A percentile compares a stretch with the other conserved stretches of the same genome.
phyloP scores from a whole-genome alignment of 1,140 invertebrate genomes.

The Hycleus phaleratus region DNA sequence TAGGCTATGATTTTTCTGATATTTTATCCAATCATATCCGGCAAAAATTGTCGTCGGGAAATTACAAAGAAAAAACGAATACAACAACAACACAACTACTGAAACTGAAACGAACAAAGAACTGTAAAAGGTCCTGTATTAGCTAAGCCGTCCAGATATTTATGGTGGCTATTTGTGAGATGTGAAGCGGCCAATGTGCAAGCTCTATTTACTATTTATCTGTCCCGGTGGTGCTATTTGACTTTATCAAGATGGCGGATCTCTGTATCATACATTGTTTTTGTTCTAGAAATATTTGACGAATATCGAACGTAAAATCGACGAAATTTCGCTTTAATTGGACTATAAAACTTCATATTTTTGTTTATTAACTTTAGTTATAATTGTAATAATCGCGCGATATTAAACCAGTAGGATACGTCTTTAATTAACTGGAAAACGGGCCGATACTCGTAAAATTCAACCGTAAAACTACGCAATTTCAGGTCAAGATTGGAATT shows the following conservation, averaged over 20 bases:
- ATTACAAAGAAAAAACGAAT: constrained; percentile 1
- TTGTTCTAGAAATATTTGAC: no score
- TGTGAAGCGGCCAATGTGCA: constrained; percentile 31
- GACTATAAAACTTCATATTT: no score
- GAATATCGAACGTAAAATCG: no score
- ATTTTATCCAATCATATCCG: no score
- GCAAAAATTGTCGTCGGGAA: background rate
- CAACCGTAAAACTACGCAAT: no score
- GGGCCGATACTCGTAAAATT: no score
- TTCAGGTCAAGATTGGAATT: no score
- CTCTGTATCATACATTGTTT: background rate
- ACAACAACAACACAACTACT: constrained; percentile 4
- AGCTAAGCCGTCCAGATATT: constrained; percentile 30
- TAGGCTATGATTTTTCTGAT: background rate
- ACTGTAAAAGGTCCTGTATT: constrained; percentile 16
- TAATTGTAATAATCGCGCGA: no score
- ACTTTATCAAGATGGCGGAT: constrained; percentile 37
- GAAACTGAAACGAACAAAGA: constrained; percentile 7
- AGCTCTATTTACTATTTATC: constrained; percentile 39
- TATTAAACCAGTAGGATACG: no score
- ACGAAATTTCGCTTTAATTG: no score
- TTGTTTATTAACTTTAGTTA: no score
- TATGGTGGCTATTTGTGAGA: constrained; percentile 37
- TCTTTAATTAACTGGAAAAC: no score
- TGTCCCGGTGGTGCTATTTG: constrained; percentile 33